phyloP scores from a whole-genome alignment of 2,113 vertebrate genomes.

The Callocephalon fimbriatum region DNA sequence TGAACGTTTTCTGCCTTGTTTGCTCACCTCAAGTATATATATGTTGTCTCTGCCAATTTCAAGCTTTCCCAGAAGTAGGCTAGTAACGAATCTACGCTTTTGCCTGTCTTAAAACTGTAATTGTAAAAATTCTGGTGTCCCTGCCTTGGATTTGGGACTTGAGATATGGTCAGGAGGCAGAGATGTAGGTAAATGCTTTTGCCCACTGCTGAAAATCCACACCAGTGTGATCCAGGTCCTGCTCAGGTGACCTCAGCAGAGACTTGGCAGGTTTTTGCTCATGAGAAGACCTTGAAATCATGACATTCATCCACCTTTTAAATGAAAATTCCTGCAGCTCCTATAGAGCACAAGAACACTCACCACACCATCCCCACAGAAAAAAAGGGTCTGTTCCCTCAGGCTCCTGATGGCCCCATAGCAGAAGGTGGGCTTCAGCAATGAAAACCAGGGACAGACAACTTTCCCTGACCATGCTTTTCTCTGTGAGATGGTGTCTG shows the following conservation, averaged over 20 bases:
- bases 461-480: not conserved
- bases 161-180: not conserved
- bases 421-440: not conserved
- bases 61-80: not conserved
- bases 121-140: not conserved
- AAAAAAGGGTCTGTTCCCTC: not conserved
- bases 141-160: not conserved
- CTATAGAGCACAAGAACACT: not conserved
- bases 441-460: not conserved
- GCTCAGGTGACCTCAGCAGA: not conserved
- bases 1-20: not conserved
- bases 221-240: not conserved
- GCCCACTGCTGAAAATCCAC: not conserved
- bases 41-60: not conserved
- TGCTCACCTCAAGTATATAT: not conserved
- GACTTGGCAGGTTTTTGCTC: not conserved
- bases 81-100: not conserved
- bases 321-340: not conserved
- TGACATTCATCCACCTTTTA: not conserved
- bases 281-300: not conserved
- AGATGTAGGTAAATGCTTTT: not conserved
- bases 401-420: not conserved
- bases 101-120: not conserved
- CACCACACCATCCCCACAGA: not conserved
- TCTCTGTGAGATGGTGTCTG: not conserved